A percentile compares a stretch with the other conserved stretches of the same genome.
These are phyloP conservation scores for Drosophila ogumai DNA, from an alignment of 1,140 invertebrate genomes.

Conservation along the genomic window DNA sequence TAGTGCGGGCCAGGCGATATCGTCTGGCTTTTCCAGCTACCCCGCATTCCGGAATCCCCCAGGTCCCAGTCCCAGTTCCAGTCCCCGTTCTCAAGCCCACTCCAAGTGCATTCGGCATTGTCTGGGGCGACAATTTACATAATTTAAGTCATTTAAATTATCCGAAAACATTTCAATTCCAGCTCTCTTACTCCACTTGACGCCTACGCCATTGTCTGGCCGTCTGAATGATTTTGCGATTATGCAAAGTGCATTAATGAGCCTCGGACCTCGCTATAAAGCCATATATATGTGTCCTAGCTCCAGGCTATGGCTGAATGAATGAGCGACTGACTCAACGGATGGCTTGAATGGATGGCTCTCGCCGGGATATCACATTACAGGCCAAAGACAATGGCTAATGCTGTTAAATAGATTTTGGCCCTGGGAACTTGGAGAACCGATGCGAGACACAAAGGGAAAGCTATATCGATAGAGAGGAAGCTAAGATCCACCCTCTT, in stretches of 20 bases:
- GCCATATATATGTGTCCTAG: constrained; percentile 20
- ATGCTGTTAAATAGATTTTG: constrained; percentile 39
- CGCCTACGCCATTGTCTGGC: constrained; percentile 43
- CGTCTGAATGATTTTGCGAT: constrained; percentile 80
- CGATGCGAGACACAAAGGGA: constrained; percentile 16
- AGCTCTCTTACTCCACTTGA: constrained; percentile 32
- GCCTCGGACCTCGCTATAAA: constrained; percentile 51
- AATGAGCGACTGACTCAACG: constrained; percentile 42
- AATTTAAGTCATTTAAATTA: constrained; percentile 84
- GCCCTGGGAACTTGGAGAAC: constrained; percentile 1
- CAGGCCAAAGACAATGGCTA: constrained; percentile 64
- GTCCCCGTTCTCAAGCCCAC: constrained; percentile 1
- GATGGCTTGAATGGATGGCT: constrained; percentile 50
- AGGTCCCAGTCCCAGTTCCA: not conserved
- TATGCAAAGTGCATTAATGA: constrained; percentile 82
- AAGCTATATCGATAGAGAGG: not conserved
- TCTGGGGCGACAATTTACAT: constrained; percentile 84
- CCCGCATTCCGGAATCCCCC: constrained; percentile 5
- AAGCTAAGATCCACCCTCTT: not conserved
- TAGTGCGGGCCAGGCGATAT: constrained; percentile 68
- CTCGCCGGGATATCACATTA: constrained; percentile 61
- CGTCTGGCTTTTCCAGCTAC: constrained; percentile 24
- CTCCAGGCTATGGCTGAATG: constrained; percentile 45
- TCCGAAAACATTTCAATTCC: constrained; percentile 83
- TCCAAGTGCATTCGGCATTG: constrained; percentile 52